Conservation (phyloP, 2,888 invertebrate genomes). For the Molanna angustata region DNA sequence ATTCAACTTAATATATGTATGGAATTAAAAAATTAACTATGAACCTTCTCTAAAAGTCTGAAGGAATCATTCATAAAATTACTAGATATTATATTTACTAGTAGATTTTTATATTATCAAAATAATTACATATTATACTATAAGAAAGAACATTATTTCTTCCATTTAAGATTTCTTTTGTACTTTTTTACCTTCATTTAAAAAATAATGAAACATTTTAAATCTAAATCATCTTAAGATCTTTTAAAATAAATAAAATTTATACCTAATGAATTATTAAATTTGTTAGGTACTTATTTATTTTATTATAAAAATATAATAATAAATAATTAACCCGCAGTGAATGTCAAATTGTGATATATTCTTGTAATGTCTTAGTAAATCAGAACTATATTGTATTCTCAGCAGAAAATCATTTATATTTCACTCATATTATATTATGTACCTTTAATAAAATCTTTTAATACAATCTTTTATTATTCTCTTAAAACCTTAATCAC, state of each 20-base stretch:
- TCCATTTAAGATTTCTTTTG: conserved; percentile 33
- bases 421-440: conserved; percentile 30
- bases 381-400: conserved; percentile 28
- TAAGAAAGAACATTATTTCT: conserved; percentile 31
- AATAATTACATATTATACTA: too few species aligned
- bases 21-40: too few species aligned
- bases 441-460: conserved; percentile 12
- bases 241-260: conserved; percentile 25
- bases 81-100: too few species aligned
- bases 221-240: conserved; percentile 22
- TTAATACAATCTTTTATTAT: too few species aligned
- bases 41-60: too few species aligned
- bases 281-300: conserved; percentile 11
- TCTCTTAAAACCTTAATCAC: too few species aligned
- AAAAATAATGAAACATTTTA: conserved; percentile 21
- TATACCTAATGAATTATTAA: conserved; percentile 6
- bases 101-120: conserved; percentile 32
- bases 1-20: too few species aligned
- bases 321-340: conserved; percentile 27
- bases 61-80: too few species aligned
- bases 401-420: conserved; percentile 31
- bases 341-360: conserved; percentile 33
- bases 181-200: conserved; percentile 33
- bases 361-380: conserved; percentile 31
- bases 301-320: conserved; percentile 21